Base-by-base conservation (phyloP, 2,797 vertebrate genomes). In the Ctenopoma kingsleyae region DNA sequence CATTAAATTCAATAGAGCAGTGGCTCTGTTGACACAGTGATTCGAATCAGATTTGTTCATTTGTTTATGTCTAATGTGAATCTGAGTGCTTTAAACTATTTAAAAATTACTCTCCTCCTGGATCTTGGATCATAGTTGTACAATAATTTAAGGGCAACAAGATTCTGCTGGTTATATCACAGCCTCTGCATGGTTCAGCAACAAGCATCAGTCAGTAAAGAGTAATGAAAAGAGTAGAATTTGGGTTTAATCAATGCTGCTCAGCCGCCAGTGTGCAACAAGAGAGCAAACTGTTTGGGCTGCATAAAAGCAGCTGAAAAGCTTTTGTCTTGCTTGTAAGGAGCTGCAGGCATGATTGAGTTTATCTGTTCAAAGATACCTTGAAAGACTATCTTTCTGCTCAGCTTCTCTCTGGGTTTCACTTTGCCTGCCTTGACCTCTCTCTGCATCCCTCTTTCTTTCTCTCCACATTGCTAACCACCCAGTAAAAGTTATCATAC, bases 231-330 rank as follows among this genome's bases (percentile, higher is more conserved):
- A 71, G 62, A 53, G 60, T 60, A 47, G 48, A 83, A 72, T 77
- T 74, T 35, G 60, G 72, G 74, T 83, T 84, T 75, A 48, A 76
- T 83, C 67, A 80, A 65, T 77, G 71, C 57, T 56, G 55, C 61
- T 63, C 41, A 17, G 61, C 57, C 74, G 59, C 49, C 43, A 64
- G 61, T 61, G 60, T 56, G 64, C 73, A 60, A 56, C 66, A 72
- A 56, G 78, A 76, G 38, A 67, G 60, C 58, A 65, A 74, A 76
- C 43, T 25, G 50, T 82, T 78, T 77, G 80, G 72, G 74, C 80
- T 60, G 53, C 72, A 81, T 76, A 84, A 70, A 85, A 71, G 50
- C 38, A 59, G 71, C 86, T 81, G 63, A 88, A 88, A 48, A 61
- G 73, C 35, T 58, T 84, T 78, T 81, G 60, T 74, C 58, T 62